Evolutionary conservation across 2,888 invertebrate species (phyloP).

Genomic region (Gymnosoma rotundatum): DNA sequence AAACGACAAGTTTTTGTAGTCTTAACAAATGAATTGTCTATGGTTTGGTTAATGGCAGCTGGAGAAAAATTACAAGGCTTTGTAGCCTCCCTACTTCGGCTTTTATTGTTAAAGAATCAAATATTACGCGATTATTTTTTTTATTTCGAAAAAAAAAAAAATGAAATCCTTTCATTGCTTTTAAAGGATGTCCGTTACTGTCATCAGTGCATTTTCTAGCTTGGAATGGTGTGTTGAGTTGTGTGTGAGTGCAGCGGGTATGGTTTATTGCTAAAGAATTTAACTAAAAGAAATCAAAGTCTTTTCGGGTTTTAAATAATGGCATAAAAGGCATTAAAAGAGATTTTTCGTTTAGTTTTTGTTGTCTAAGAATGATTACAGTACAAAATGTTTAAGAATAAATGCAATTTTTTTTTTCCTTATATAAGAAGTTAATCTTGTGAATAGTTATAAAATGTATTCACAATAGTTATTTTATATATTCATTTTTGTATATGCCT

Average conservation of each 20-base stretch:
- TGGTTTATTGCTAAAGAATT: conserved; percentile 58
- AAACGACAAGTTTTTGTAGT: conserved; percentile 62
- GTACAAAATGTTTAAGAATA: neutral
- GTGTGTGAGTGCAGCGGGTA: neutral
- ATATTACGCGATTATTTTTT: conserved; percentile 56
- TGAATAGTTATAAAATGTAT: neutral
- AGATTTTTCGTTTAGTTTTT: neutral
- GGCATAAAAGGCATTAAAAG: neutral
- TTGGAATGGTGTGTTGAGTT: conserved; percentile 10
- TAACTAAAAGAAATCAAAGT: conserved; percentile 61
- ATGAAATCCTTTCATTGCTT: conserved; percentile 60
- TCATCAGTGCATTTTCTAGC: conserved; percentile 54
- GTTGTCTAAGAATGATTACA: neutral
- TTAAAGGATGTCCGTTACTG: conserved; percentile 69
- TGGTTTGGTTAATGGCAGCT: conserved; percentile 48
- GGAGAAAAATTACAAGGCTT: neutral
- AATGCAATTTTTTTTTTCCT: neutral
- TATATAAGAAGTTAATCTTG: neutral
- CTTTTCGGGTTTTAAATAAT: conserved; percentile 41
- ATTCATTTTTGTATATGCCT: too few species aligned
- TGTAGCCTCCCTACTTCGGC: conserved; percentile 30
- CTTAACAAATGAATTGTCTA: conserved; percentile 64
- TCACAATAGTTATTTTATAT: too few species aligned
- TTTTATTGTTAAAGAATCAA: conserved; percentile 63
- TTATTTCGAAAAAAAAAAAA: conserved; percentile 38